These are phyloP conservation scores for Icerya purchasi DNA, from an alignment of 2,888 invertebrate species.

Conservation along the genomic window DNA sequence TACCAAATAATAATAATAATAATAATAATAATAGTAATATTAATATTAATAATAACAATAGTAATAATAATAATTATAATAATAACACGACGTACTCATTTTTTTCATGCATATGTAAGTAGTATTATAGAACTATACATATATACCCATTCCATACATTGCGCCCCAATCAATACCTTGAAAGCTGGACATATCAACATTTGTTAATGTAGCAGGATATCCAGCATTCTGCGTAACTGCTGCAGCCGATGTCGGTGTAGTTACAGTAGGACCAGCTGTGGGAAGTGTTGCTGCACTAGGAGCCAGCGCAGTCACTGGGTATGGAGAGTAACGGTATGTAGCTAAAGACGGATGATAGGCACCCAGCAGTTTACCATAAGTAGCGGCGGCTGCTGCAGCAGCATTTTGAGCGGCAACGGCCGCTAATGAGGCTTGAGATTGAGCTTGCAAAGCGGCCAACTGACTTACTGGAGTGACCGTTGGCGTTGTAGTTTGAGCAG, in stretches of 20 bases:
- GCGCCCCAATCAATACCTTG: conserved; percentile 79
- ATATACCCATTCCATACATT: conserved; percentile 84
- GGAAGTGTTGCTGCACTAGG: conserved; percentile 34
- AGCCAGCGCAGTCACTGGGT: conserved; percentile 31
- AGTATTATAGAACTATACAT: conserved; percentile 36
- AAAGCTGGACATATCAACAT: conserved; percentile 80
- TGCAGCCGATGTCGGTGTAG: conserved; percentile 30
- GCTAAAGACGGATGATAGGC: conserved; percentile 37
- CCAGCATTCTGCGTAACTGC: conserved; percentile 29
- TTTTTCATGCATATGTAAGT: not conserved
- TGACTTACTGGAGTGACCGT: conserved; percentile 22
- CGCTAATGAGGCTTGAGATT: conserved; percentile 25
- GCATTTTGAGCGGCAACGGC: conserved; percentile 23
- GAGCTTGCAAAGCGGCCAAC: conserved; percentile 29
- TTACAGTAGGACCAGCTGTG: conserved; percentile 29
- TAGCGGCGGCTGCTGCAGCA: conserved; percentile 34
- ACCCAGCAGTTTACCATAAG: conserved; percentile 42
- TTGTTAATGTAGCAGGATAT: conserved; percentile 51
- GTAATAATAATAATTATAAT: no score
- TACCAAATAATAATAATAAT: not conserved
- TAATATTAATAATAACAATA: no score
- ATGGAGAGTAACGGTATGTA: conserved; percentile 39
- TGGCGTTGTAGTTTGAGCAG: conserved; percentile 29
- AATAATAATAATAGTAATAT: no score
- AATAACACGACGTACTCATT: no score